Conservation (phyloP, 2,888 invertebrate genomes). For the Lottia scabra region DNA sequence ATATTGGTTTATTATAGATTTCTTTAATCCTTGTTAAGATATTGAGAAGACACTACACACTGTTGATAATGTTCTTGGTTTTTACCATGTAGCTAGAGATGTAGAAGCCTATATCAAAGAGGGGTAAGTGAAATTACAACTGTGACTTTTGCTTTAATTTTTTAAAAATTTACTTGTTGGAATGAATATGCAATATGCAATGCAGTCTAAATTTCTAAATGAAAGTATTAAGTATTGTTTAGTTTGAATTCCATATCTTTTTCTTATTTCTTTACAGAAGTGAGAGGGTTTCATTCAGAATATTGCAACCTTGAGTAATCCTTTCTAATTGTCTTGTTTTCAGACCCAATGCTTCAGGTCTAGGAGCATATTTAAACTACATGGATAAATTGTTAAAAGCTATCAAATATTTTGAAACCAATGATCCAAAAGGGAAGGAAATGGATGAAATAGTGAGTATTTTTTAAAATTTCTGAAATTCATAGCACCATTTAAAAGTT, state of each 20-base stretch:
- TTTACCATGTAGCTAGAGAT: constrained; percentile 94
- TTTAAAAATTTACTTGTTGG: no score
- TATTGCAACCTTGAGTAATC: no score
- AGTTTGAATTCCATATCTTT: no score
- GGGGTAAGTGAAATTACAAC: constrained; percentile 75
- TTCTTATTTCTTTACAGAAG: no score
- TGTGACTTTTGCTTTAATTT: no score
- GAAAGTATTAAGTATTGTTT: no score
- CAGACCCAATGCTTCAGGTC: constrained; percentile 71
- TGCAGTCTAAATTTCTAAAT: no score
- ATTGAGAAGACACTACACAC: constrained; percentile 89
- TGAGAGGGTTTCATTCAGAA: no score
- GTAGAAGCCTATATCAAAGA: constrained; percentile 87
- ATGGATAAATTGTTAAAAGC: constrained; percentile 88
- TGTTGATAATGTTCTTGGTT: constrained; percentile 93
- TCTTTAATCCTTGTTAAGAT: constrained; percentile 74
- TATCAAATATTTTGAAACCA: constrained; percentile 89
- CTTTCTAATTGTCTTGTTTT: constrained; percentile 16
- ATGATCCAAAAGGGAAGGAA: constrained; percentile 93
- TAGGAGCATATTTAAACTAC: constrained; percentile 76
- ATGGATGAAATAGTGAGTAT: constrained; percentile 89
- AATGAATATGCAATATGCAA: no score
- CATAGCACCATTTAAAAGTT: no score
- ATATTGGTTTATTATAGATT: neutral
- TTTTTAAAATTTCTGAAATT: no score